Conservation (phyloP, 2,888 invertebrate species). For the Tetrapedia diversipes region DNA sequence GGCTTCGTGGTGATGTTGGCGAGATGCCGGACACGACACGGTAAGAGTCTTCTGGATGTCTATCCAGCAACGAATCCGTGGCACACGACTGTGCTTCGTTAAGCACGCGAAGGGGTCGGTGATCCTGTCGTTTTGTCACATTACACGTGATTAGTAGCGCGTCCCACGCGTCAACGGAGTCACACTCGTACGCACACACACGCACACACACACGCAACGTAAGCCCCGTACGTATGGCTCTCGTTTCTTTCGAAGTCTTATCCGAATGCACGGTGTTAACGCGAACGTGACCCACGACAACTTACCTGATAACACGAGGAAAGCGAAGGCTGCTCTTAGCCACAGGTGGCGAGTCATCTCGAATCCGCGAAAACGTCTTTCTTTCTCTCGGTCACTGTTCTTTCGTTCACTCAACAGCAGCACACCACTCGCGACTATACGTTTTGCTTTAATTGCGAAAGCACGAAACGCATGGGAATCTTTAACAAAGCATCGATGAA, state of each 20-base stretch:
- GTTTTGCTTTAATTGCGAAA: neutral
- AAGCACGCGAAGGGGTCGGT: slow-evolving; percentile 23
- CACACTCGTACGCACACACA: too few species aligned
- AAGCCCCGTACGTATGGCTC: neutral
- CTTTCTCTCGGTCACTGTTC: slow-evolving; percentile 17
- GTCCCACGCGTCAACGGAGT: slow-evolving; percentile 52
- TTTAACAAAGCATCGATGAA: slow-evolving; percentile 10
- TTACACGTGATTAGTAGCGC: slow-evolving; percentile 55
- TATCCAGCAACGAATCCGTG: slow-evolving; percentile 30
- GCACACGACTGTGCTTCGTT: slow-evolving; percentile 17
- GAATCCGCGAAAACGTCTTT: slow-evolving; percentile 19
- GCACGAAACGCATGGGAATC: neutral
- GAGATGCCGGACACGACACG: slow-evolving; percentile 48
- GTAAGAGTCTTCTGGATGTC: too few species aligned
- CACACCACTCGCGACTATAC: slow-evolving; percentile 31
- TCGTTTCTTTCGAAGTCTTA: neutral
- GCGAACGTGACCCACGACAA: neutral
- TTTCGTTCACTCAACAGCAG: slow-evolving; percentile 16
- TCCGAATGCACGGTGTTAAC: too few species aligned
- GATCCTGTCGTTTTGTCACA: slow-evolving; percentile 49
- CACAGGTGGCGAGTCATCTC: slow-evolving; percentile 75
- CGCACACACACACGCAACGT: slow-evolving; percentile 7
- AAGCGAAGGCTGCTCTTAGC: slow-evolving; percentile 71
- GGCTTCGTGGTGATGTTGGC: slow-evolving; percentile 50
- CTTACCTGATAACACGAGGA: slow-evolving; percentile 75